Evolutionary conservation across 2,888 invertebrate genomes (phyloP), one percentile per base, ranked within the genome.

Genomic region (Steinernema scapterisci): DNA sequence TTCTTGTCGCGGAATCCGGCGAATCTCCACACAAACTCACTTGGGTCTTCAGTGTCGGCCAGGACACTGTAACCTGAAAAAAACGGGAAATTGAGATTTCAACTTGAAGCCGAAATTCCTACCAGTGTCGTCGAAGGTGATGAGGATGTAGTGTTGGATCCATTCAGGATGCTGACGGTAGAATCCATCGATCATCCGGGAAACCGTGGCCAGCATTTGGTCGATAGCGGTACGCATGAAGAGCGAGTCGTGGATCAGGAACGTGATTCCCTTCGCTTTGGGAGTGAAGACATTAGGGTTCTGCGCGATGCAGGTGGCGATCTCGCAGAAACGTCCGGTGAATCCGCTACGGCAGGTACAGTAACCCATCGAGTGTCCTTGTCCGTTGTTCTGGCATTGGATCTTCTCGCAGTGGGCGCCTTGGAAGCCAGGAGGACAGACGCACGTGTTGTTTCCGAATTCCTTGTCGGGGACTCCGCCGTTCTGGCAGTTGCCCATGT

Each of bases 391-490:
- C 31, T 54, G 74, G 25, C 74, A 74, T n/a, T 48, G 21, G 71
- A 74, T 74, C n/a, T 21, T 70, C 51, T 74, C 70, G 54, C 80
- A 80, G 13, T 76, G 27, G 9, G 63, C 56, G 16, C 80, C 81
- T 11, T 73, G 74, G 45, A 76, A 73, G 19, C 80, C 80, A 1
- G 83, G 80, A 16, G 77, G 71, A 71, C 82, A 82, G 9, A 75
- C 25, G 71, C 83, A 81, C 11, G 52, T 73, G 31, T 21, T 38
- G 54, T 74, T 74, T 6, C 21, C 21, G 54, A 44, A 21, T 27
- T 25, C 19, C 19, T 11, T 43, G 70, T 70, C 70, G 13, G 71
- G 38, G 11, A 70, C 74, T 23, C 74, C 74, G 51, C 74, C 74
- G 46, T 74, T 74, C 27, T 48, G 70, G 45, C 74, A 74, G 43